Percentiles rank a stretch among this genome's conserved stretches.
Conservation (phyloP, 2,113 vertebrate species). For the Neodontobutis hainanensis region DNA sequence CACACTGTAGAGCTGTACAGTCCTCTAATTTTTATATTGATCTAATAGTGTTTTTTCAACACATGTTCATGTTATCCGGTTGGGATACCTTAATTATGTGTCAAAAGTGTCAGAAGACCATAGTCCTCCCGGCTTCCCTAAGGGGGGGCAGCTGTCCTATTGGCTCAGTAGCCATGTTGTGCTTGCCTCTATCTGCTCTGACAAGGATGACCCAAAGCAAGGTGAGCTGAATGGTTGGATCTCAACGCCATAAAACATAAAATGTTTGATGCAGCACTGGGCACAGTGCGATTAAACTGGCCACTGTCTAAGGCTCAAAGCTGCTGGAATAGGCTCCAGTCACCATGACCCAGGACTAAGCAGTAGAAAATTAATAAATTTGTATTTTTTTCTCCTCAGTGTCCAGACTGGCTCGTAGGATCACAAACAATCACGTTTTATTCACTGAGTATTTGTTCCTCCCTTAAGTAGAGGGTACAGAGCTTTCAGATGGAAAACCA, state of each 20-base stretch:
- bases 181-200: conserved; percentile 25
- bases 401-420: too few species aligned
- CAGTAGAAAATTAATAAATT: too few species aligned
- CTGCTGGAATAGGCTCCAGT: too few species aligned
- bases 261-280: conserved; percentile 28
- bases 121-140: conserved; percentile 21
- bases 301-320: too few species aligned
- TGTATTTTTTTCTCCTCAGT: too few species aligned
- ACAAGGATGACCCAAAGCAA: conserved; percentile 42
- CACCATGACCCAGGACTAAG: too few species aligned
- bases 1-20: conserved; percentile 1
- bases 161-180: conserved; percentile 27
- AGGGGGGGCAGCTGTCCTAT: conserved; percentile 38
- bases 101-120: conserved; percentile 29
- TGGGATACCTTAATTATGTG: conserved; percentile 29
- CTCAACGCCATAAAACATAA: conserved; percentile 27
- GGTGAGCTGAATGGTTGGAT: conserved; percentile 38
- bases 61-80: conserved; percentile 16
- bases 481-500: too few species aligned
- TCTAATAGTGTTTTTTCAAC: conserved; percentile 23
- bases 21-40: conserved; percentile 24
- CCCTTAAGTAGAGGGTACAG: too few species aligned
- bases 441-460: too few species aligned
- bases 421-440: too few species aligned
- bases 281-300: too few species aligned